Base-by-base conservation (phyloP, 1,140 invertebrate genomes). In the Dendroctonus ponderosae region DNA sequence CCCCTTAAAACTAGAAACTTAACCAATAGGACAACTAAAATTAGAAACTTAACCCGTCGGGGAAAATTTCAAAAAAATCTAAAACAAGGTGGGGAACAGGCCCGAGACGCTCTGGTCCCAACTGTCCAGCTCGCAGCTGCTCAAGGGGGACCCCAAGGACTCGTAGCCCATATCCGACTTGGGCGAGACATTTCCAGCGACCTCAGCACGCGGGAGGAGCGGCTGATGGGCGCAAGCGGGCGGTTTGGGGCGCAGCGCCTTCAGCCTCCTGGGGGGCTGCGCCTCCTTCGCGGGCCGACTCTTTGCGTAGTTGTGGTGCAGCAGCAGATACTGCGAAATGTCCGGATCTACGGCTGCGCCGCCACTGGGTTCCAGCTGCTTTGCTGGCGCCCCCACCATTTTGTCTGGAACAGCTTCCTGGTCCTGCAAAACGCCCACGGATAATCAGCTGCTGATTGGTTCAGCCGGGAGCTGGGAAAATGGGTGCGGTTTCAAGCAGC, bases 371-470 rank as follows among this genome's bases (percentile, higher is more conserved):
- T 91, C 90, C 90, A 92, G 73, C 80, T 86, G 79, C 85, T 89
- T 79, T 91, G 89, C 75, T 89, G 87, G 53, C 85, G 85, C 37
- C 89, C 89, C 90, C 90, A 91, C 90, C 90, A 91, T 62, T 80
- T 78, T 74, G 75, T 77, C 71, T 75, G 74, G 2, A 64, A 67
- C 50, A 77, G 77, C 66, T 79, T 77, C 58, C 26, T 26, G 26
- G 1, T 26, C 3, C 26, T 26, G 26, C 1, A 26, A 26, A 26
- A 26, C 3, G 26, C 3, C 26, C 26, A 26, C 26, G 3, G 26
- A 26, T 26, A 26, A 26, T 26, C 26, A 26, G 26, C 26, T 26
- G 26, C 26, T 26, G 26, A 26, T 26, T 26, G 26, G 26, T 26
- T 26, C 26, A 26, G 26, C 26, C 1, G 26, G 26, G 26, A 3